Conservation (phyloP, 64 coral and sea anemone genomes). For the Acropora tenuis region DNA sequence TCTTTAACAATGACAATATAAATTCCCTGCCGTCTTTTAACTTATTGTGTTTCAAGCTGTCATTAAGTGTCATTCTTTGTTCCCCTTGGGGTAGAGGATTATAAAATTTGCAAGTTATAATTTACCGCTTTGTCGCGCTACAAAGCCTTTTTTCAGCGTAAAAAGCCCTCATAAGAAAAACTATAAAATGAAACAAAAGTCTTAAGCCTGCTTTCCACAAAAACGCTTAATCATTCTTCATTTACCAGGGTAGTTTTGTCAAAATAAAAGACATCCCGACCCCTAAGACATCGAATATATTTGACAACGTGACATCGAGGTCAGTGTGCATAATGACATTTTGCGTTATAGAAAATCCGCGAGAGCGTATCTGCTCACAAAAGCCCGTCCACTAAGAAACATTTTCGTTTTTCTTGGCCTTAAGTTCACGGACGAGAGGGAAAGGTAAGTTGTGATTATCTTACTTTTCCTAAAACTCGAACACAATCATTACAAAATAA, state of each 20-base stretch:
- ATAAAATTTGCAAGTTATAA: conserved; percentile 12
- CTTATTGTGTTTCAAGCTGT: conserved; percentile 31
- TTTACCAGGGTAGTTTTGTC: not conserved
- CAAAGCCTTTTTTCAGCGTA: not conserved
- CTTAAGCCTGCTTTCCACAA: not conserved
- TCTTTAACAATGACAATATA: conserved; percentile 16
- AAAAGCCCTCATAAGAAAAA: not conserved
- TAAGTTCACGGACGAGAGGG: not conserved
- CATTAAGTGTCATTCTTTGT: not conserved
- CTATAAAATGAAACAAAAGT: not conserved
- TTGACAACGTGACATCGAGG: not conserved
- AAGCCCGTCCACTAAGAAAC: not conserved
- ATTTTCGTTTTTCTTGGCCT: not conserved
- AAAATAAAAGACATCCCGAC: not conserved
- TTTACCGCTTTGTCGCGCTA: not conserved
- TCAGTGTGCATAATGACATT: too few relatives aligned
- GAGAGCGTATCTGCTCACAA: not conserved
- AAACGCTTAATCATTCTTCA: not conserved
- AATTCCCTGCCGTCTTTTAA: conserved; percentile 9
- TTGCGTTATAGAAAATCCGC: not conserved
- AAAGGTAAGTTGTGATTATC: not conserved
- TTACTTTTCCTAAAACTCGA: not conserved
- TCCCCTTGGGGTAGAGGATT: conserved; percentile 13
- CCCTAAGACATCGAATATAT: not conserved
- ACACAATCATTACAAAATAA: not conserved